A percentile compares a stretch with the other conserved stretches of the same genome.
Conservation (phyloP, 2,113 vertebrate genomes). For the Ovibos moschatus region DNA sequence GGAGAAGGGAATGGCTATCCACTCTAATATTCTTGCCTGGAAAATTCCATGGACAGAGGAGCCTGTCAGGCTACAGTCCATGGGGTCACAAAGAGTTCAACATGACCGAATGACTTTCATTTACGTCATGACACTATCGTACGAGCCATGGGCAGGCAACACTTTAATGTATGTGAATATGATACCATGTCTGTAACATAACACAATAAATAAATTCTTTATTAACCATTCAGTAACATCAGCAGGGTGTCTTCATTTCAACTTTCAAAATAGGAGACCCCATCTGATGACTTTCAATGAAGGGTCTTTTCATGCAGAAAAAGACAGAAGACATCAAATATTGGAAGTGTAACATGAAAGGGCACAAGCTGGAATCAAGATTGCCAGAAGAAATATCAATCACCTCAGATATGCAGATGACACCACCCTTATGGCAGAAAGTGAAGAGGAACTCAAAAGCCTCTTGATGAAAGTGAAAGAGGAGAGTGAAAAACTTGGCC, state of each 20-base stretch:
- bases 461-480: too few relatives aligned
- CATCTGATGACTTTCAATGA: background rate
- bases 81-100: background rate
- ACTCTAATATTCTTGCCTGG: background rate
- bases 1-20: background rate
- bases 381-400: too few relatives aligned
- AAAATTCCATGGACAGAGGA: background rate
- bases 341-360: background rate
- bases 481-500: too few relatives aligned
- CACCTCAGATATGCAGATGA: too few relatives aligned
- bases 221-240: constrained; percentile 7
- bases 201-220: constrained; percentile 54
- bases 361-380: too few relatives aligned
- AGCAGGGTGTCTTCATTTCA: background rate
- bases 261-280: background rate
- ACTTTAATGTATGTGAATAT: background rate
- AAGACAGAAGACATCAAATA: background rate
- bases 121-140: constrained; percentile 3
- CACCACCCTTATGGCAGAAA: too few relatives aligned
- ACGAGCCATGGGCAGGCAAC: background rate
- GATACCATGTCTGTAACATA: constrained; percentile 43
- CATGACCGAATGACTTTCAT: background rate
- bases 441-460: too few relatives aligned
- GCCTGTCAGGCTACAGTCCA: background rate
- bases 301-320: constrained; percentile 57